These are phyloP conservation scores for Metallyticus violacea DNA, from an alignment of 2,888 invertebrate genomes.

Conservation along the genomic window DNA sequence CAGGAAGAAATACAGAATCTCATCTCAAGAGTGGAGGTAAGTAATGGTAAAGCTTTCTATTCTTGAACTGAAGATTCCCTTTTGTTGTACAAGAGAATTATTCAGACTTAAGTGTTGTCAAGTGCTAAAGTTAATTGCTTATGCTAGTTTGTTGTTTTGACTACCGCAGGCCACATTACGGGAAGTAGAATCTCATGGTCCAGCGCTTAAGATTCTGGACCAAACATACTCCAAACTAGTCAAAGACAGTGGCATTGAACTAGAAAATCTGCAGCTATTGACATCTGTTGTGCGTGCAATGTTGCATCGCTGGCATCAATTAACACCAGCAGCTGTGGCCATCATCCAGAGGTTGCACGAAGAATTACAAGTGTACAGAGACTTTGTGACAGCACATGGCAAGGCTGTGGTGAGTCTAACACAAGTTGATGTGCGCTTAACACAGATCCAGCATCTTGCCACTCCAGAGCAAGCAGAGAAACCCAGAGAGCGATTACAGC, in stretches of 20 bases:
- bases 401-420: slow-evolving; percentile 68
- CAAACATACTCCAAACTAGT: slow-evolving; percentile 67
- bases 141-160: background rate
- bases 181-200: slow-evolving; percentile 55
- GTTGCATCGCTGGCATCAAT: slow-evolving; percentile 63
- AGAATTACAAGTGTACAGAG: slow-evolving; percentile 60
- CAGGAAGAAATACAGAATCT: slow-evolving; percentile 19
- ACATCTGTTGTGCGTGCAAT: slow-evolving; percentile 58
- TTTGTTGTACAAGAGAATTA: background rate
- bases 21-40: slow-evolving; percentile 25
- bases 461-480: slow-evolving; percentile 49
- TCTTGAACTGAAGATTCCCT: no score
- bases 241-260: slow-evolving; percentile 61
- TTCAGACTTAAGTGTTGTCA: background rate
- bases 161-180: slow-evolving; percentile 24
- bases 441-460: slow-evolving; percentile 63
- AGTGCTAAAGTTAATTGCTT: background rate
- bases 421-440: slow-evolving; percentile 68
- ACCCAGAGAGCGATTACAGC: slow-evolving; percentile 35
- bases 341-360: slow-evolving; percentile 57
- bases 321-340: slow-evolving; percentile 58
- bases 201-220: slow-evolving; percentile 62
- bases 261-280: slow-evolving; percentile 63
- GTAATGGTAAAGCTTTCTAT: background rate
- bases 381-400: slow-evolving; percentile 69